A percentile compares a stretch with the other conserved stretches of the same genome.
These are phyloP conservation scores for Troilus luridus DNA, from an alignment of 2,888 invertebrate genomes.

Conservation along the genomic window DNA sequence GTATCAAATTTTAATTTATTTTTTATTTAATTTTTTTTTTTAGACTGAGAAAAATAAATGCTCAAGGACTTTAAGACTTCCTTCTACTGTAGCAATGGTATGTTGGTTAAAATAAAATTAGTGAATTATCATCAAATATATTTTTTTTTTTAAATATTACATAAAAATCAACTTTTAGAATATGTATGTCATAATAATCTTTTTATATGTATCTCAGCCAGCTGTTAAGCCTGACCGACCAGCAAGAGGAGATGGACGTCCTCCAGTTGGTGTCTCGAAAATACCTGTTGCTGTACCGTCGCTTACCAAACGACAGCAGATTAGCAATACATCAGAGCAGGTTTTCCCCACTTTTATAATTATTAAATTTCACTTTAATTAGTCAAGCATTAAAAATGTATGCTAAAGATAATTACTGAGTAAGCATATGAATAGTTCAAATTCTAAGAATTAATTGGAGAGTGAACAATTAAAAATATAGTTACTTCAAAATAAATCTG, in stretches of 20 bases:
- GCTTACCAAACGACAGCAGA: not conserved
- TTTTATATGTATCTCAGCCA: not conserved
- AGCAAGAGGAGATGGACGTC: slow-evolving; percentile 21
- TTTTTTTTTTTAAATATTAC: not conserved
- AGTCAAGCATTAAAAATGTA: not conserved
- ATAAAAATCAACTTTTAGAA: not conserved
- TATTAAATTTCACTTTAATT: not conserved
- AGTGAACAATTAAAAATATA: no score
- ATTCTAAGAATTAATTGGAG: no score
- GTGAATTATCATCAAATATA: not conserved
- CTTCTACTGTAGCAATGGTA: not conserved
- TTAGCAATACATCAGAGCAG: not conserved
- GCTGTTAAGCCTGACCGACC: not conserved
- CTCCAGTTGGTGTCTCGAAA: not conserved
- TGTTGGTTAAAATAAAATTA: not conserved
- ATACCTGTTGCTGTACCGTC: not conserved
- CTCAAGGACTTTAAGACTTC: not conserved
- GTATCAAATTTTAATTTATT: not conserved
- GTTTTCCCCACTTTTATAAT: not conserved
- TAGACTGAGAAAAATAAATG: slow-evolving; percentile 10
- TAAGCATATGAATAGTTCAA: not conserved
- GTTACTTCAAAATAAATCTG: no score
- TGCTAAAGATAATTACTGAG: not conserved
- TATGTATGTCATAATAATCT: not conserved
- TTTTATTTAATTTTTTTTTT: not conserved